Conservation (phyloP, 2,797 vertebrate genomes). For the Thunnus albacares region DNA sequence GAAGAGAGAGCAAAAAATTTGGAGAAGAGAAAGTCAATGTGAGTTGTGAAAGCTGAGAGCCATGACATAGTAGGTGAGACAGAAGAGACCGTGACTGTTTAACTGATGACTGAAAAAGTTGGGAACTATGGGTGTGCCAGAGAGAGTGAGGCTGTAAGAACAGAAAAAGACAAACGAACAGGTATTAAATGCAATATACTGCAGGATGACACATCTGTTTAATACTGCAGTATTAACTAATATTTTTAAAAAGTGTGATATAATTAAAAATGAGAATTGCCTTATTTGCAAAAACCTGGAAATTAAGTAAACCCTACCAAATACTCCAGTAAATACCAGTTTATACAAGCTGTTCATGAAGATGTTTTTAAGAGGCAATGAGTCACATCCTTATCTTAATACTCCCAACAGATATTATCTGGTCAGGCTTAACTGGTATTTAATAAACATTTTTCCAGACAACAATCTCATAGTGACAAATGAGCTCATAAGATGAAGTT, state of each 20-base stretch:
- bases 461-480: not conserved
- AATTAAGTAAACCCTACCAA: not conserved
- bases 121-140: not conserved
- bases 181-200: not conserved
- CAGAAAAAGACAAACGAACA: not conserved
- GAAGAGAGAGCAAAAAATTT: not conserved
- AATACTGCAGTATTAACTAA: not conserved
- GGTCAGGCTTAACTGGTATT: not conserved
- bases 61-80: slow-evolving; percentile 13
- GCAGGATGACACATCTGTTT: not conserved
- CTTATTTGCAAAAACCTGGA: not conserved
- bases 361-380: too few species aligned
- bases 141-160: not conserved
- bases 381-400: too few species aligned
- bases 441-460: not conserved
- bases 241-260: not conserved
- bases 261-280: not conserved
- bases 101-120: slow-evolving; percentile 13
- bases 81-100: slow-evolving; percentile 8
- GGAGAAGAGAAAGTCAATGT: slow-evolving; percentile 8
- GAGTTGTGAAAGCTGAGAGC: slow-evolving; percentile 14
- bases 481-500: not conserved
- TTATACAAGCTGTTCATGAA: too few species aligned
- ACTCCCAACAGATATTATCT: not conserved
- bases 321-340: not conserved